Evolutionary conservation across 2,797 vertebrate species (phyloP), one percentile per base, ranked within the genome.

Genomic region (Dallia pectoralis): DNA sequence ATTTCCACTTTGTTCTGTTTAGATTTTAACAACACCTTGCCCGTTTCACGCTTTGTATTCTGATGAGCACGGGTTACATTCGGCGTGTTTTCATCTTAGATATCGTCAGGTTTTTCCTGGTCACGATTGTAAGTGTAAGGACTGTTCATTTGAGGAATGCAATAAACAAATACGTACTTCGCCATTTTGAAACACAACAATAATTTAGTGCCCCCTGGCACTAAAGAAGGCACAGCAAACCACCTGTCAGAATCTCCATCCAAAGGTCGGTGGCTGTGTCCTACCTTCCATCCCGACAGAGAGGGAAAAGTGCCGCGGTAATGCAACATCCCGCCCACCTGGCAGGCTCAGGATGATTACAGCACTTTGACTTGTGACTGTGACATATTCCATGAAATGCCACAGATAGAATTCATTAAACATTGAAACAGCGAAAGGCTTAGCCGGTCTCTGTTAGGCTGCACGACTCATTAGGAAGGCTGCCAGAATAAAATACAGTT

Each of bases 321-420:
- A 62, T 8, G 16, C 8, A 11, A 29, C 12, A 27, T n/a, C 27
- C 29, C 27, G 33, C 40, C n/a, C 67, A 48, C 12, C 3, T 12
- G 59, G 36, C 68, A 33, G 40, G 27, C 53, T 14, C 27, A 14
- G 32, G 51, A 33, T 61, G 69, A 30, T 59, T 40, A 69, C 36
- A 66, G 59, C n/a, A 74, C 73, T 73, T 36, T 18, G 8, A 36
- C 49, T 48, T 25, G 66, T 59, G 56, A 64, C 44, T n/a, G 71
- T 27, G 66, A 67, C 48, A 69, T n/a, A 61, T 49, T 73, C 30
- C 32, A 18, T 63, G 63, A 74, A 70, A 73, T 69, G 67, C 73
- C 74, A 76, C 27, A 25, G 66, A 48, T 30, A 6, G 61, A 70
- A 73, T 71, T 72, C 47, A 74, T 72, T 70, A 59, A 72, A 75